Percentiles rank a stretch among this genome's conserved stretches.
These are phyloP conservation scores for Polydrusus cervinus DNA, from an alignment of 2,888 invertebrate species.

Conservation along the genomic window DNA sequence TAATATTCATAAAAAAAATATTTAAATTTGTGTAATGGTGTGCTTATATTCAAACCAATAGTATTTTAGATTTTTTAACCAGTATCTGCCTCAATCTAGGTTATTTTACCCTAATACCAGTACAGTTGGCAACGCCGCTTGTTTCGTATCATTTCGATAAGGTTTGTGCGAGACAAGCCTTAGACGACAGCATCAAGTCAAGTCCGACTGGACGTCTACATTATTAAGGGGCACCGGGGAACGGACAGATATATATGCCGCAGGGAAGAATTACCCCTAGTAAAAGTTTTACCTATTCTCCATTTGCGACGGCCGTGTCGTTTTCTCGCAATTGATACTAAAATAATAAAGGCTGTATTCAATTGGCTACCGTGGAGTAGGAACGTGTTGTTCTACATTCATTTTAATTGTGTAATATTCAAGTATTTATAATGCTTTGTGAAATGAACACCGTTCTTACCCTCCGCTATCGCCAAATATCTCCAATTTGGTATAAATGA, in stretches of 20 bases:
- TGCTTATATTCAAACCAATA: too few species aligned
- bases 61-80: too few species aligned
- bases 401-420: background rate
- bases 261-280: conserved; percentile 68
- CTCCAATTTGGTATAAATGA: too few species aligned
- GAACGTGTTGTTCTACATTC: conserved; percentile 23
- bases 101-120: too few species aligned
- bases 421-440: background rate
- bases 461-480: too few species aligned
- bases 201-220: conserved; percentile 65
- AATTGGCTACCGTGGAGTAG: conserved; percentile 32
- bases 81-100: too few species aligned
- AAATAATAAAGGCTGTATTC: conserved; percentile 60
- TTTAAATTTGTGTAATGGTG: too few species aligned
- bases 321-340: conserved; percentile 64
- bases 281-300: conserved; percentile 67
- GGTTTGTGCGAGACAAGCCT: too few species aligned
- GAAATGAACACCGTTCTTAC: too few species aligned
- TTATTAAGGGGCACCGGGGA: conserved; percentile 65
- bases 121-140: too few species aligned
- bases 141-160: too few species aligned
- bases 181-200: conserved; percentile 64
- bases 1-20: too few species aligned
- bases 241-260: conserved; percentile 60
- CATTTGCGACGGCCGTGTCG: conserved; percentile 61